Base-by-base conservation (phyloP, 2,113 vertebrate species). In the Lepus timidus region DNA sequence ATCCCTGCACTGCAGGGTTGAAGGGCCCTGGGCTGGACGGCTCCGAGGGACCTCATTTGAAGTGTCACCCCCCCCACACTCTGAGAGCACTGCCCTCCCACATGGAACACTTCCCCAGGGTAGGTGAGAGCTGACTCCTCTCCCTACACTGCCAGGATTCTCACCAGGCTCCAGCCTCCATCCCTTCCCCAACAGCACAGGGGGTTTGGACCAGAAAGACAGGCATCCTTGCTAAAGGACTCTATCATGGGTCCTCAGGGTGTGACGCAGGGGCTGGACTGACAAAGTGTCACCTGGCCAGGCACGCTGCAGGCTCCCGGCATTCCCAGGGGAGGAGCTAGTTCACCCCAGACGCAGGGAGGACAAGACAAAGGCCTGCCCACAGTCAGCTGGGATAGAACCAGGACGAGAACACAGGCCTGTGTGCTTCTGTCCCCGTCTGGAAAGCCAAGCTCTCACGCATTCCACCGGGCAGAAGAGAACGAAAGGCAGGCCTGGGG, bases 191-290 rank as follows among this genome's bases (percentile, higher is more conserved):
- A 4, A 9, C 68, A 90, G 80, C 22, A 1, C 0, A 1, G 10
- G 7, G 52, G 12, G 39, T 29, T 33, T 0, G 76, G 6, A 29
- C 27, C 12, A 16, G 33, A 71, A 81, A 31, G 52, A 17, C 0
- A 5, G 22, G 62, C 64, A 29, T 14, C 49, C 67, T 36, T 14
- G 2, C 51, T 17, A 17, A 36, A 58, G 17, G 29, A 9, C 61
- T 62, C 29, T 11, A 4, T 1, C 49, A 6, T 0, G 0, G 31
- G 55, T 13, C 55, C 78, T 83, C 16, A 2, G 0, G 3, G 39
- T 0, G 0, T 8, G 51, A 14, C 0, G 0, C 39, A 39, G 39
- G 39, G 39, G 39, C 39, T 39, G 39, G 39, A 39, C 39, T 39
- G 39, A 39, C 39, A 6, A 39, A 39, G 20, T 36, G 36, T 39